Percentiles rank a stretch among this genome's conserved stretches.
Conservation (phyloP, 2,888 invertebrate genomes). For the Hermaeophaga mercurialis region DNA sequence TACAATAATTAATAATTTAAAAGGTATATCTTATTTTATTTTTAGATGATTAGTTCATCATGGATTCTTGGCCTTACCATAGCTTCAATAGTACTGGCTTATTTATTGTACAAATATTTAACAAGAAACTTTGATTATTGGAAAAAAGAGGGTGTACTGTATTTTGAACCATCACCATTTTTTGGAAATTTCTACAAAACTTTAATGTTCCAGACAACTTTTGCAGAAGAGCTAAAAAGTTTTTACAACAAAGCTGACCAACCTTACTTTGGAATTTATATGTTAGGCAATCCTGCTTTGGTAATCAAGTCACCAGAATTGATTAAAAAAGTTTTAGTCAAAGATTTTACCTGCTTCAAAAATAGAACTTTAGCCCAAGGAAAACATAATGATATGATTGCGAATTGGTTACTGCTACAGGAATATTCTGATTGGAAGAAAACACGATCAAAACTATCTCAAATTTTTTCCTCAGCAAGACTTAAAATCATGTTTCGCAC, state of each 20-base stretch:
- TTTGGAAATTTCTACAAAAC: conserved; percentile 41
- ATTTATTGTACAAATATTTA: conserved; percentile 37
- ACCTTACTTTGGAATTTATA: conserved; percentile 59
- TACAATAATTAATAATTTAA: too few relatives aligned
- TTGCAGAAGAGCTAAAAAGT: conserved; percentile 30
- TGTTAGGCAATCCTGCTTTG: conserved; percentile 58
- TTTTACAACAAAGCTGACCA: conserved; percentile 32
- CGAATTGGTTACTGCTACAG: conserved; percentile 55
- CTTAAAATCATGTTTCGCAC: conserved; percentile 59
- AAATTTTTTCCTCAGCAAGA: conserved; percentile 63
- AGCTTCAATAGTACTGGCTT: neutral
- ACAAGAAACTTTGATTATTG: conserved; percentile 44
- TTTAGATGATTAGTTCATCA: conserved; percentile 29
- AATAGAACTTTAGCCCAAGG: conserved; percentile 47
- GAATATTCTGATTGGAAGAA: conserved; percentile 62
- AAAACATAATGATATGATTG: conserved; percentile 53
- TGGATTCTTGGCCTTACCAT: conserved; percentile 16
- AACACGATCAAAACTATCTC: conserved; percentile 60
- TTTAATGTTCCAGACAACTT: conserved; percentile 25
- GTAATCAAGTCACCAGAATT: conserved; percentile 58
- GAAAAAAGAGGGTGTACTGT: conserved; percentile 40
- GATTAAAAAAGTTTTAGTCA: conserved; percentile 58
- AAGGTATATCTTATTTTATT: neutral
- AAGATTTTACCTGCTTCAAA: conserved; percentile 59
- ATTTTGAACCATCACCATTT: conserved; percentile 41